These are phyloP conservation scores for Centruroides vittatus DNA, from an alignment of 1,140 invertebrate species.

Conservation along the genomic window DNA sequence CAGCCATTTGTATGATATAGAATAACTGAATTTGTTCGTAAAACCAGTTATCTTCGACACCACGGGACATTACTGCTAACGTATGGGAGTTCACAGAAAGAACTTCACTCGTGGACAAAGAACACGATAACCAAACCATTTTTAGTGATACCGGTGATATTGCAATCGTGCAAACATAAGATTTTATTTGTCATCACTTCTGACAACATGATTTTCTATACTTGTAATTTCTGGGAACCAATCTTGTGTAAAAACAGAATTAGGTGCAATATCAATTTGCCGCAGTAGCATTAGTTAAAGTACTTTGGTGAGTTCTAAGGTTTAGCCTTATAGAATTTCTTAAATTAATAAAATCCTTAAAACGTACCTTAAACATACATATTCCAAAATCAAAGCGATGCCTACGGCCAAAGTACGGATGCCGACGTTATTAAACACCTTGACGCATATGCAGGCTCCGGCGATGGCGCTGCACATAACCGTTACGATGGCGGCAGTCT, in stretches of 20 bases:
- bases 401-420: constrained; percentile 63
- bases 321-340: neutral
- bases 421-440: constrained; percentile 58
- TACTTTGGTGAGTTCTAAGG: neutral
- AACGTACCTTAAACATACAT: constrained; percentile 61
- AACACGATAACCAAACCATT: too few relatives aligned
- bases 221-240: too few relatives aligned
- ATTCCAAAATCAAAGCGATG: constrained; percentile 60
- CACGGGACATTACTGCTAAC: too few relatives aligned
- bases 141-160: too few relatives aligned
- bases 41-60: too few relatives aligned
- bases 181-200: too few relatives aligned
- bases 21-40: too few relatives aligned
- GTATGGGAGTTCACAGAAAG: too few relatives aligned
- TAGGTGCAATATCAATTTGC: neutral
- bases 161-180: too few relatives aligned
- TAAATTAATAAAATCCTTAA: neutral
- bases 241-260: neutral
- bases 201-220: too few relatives aligned
- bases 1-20: too few relatives aligned
- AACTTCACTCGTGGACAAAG: too few relatives aligned
- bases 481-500: constrained; percentile 47
- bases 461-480: constrained; percentile 56
- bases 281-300: neutral
- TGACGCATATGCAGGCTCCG: constrained; percentile 63